Evolutionary conservation across 2,113 vertebrate genomes (phyloP).

Genomic region (Pavo muticus): DNA sequence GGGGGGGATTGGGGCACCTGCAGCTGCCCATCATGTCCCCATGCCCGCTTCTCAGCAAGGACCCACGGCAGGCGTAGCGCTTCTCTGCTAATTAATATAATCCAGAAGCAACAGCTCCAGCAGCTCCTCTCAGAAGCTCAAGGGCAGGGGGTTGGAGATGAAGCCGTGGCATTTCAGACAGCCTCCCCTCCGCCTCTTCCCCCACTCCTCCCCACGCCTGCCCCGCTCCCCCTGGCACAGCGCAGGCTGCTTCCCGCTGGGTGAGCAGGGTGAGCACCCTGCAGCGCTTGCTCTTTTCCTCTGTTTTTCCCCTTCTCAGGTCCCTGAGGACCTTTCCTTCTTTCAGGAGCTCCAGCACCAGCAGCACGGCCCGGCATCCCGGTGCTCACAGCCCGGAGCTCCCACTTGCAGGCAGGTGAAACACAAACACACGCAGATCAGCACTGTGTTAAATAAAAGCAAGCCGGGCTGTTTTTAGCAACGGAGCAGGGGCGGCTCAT

Average conservation of each 20-base stretch:
- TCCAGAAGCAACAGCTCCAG: slow-evolving; percentile 36
- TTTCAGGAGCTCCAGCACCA: background rate
- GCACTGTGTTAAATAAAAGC: slow-evolving; percentile 58
- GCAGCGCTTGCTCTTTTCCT: background rate
- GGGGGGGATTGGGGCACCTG: background rate
- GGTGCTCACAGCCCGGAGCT: background rate
- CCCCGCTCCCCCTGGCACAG: background rate
- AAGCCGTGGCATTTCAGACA: slow-evolving; percentile 38
- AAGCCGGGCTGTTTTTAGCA: slow-evolving; percentile 44
- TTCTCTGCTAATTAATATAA: slow-evolving; percentile 58
- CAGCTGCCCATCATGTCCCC: background rate
- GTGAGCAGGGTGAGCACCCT: slow-evolving; percentile 44
- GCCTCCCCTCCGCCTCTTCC: background rate
- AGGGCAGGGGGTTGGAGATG: background rate
- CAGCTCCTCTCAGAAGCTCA: background rate
- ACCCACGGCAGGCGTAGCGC: background rate
- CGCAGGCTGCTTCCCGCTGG: slow-evolving; percentile 32
- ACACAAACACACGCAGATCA: slow-evolving; percentile 23
- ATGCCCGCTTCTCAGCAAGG: background rate
- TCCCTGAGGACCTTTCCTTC: slow-evolving; percentile 33
- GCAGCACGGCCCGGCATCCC: background rate
- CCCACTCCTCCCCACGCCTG: background rate
- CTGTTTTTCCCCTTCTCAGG: slow-evolving; percentile 30
- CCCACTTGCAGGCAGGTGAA: slow-evolving; percentile 46
- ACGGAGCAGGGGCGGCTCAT: slow-evolving; percentile 56